Evolutionary conservation across 2,113 vertebrate species (phyloP).

Genomic region (Bettongia penicillata): DNA sequence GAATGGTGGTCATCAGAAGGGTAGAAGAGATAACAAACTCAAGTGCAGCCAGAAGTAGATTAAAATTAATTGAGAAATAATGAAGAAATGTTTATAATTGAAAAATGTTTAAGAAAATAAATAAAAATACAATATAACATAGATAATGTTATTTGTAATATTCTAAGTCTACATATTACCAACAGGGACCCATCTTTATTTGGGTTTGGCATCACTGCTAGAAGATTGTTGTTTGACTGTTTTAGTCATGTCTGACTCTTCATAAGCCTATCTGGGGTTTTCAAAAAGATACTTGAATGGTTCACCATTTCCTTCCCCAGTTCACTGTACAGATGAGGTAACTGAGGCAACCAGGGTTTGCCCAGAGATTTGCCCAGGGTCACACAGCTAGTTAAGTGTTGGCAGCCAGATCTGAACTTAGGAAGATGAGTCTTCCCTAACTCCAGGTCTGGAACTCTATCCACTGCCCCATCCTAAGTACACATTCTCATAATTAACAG

Average conservation of each 20-base stretch:
- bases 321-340: no score
- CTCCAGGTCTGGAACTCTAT: no score
- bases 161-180: background rate
- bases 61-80: background rate
- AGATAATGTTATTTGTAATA: background rate
- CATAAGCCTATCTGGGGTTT: background rate
- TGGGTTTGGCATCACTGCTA: background rate
- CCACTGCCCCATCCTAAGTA: background rate
- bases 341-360: no score
- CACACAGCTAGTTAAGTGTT: no score
- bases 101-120: background rate
- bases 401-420: no score
- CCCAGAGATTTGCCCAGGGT: no score
- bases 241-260: background rate
- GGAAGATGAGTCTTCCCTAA: no score
- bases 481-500: background rate
- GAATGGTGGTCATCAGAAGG: background rate
- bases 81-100: background rate
- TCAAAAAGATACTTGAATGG: no score
- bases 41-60: background rate
- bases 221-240: background rate
- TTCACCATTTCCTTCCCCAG: no score
- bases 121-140: background rate
- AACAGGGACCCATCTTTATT: background rate
- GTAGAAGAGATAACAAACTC: background rate